phyloP scores from a whole-genome alignment of 2,888 invertebrate species.

The Omphaloscelis lunosa region DNA sequence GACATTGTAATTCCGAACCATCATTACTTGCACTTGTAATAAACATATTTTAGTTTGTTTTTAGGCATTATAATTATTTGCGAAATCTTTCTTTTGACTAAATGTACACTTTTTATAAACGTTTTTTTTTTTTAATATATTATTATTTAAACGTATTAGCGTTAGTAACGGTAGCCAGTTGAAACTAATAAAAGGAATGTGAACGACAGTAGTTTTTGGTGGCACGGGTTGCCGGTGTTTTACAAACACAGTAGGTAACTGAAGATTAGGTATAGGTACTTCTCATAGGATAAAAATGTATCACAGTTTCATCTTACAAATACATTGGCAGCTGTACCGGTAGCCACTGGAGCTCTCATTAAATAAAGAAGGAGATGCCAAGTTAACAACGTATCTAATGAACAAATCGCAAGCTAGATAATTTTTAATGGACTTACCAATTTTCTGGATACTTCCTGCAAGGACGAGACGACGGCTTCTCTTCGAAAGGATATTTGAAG shows the following conservation, averaged over 20 bases:
- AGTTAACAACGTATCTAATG: no score
- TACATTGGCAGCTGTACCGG: neutral
- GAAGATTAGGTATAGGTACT: neutral
- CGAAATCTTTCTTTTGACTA: no score
- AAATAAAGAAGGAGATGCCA: neutral
- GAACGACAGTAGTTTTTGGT: no score
- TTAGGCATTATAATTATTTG: no score
- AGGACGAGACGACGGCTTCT: neutral
- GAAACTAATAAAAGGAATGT: neutral
- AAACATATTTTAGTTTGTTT: no score
- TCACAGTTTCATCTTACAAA: neutral
- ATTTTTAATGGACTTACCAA: slow-evolving; percentile 9
- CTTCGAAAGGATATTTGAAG: neutral
- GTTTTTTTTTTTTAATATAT: no score
- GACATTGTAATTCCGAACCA: no score
- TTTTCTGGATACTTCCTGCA: neutral
- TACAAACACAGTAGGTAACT: neutral
- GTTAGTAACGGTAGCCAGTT: neutral
- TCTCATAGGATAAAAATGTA: neutral
- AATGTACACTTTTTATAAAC: no score
- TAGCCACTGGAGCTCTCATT: neutral
- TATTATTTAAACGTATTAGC: no score
- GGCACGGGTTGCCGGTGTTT: neutral
- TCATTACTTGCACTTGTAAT: no score
- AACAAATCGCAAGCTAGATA: slow-evolving; percentile 2